These are phyloP conservation scores for Lithobates pipiens DNA, from an alignment of 2,797 vertebrate species.

Conservation along the genomic window DNA sequence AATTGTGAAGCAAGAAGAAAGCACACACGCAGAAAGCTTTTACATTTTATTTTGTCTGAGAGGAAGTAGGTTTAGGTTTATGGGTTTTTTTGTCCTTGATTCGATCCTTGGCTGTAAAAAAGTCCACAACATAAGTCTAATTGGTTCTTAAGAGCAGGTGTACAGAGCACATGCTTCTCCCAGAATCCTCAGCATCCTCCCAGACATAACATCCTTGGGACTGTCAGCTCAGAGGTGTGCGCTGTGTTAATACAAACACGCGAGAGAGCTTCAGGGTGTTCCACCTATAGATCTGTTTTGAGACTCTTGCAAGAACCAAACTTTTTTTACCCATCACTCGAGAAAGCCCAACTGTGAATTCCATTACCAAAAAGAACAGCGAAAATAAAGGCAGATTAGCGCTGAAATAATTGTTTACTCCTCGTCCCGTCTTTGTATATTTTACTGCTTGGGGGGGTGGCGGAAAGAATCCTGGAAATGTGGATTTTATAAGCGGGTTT, in stretches of 20 bases:
- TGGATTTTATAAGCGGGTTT: slow-evolving; percentile 60
- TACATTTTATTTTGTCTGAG: no score
- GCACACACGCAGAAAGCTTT: no score
- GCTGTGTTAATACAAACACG: not conserved
- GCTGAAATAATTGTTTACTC: slow-evolving; percentile 52
- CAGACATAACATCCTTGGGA: slow-evolving; percentile 26
- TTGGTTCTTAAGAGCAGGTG: not conserved
- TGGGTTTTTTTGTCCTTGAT: not conserved
- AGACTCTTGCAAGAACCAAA: not conserved
- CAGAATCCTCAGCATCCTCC: not conserved
- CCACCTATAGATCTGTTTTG: slow-evolving; percentile 19
- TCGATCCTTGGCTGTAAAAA: not conserved
- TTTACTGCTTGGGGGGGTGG: slow-evolving; percentile 48
- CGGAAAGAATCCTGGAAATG: slow-evolving; percentile 61
- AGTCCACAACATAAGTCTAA: no score
- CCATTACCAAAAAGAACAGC: slow-evolving; percentile 51
- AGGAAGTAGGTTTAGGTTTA: no score
- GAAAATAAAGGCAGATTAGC: slow-evolving; percentile 57
- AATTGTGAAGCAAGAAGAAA: no score
- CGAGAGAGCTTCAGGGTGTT: slow-evolving; percentile 24
- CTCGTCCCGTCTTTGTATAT: slow-evolving; percentile 58
- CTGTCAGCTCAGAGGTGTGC: slow-evolving; percentile 10
- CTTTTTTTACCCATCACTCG: slow-evolving; percentile 49
- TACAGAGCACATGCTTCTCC: not conserved
- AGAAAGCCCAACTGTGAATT: slow-evolving; percentile 45